Evolutionary conservation across 1,140 invertebrate genomes (phyloP), one percentile per base, ranked within the genome.

Genomic region (Pygmarrhopalites habei): DNA sequence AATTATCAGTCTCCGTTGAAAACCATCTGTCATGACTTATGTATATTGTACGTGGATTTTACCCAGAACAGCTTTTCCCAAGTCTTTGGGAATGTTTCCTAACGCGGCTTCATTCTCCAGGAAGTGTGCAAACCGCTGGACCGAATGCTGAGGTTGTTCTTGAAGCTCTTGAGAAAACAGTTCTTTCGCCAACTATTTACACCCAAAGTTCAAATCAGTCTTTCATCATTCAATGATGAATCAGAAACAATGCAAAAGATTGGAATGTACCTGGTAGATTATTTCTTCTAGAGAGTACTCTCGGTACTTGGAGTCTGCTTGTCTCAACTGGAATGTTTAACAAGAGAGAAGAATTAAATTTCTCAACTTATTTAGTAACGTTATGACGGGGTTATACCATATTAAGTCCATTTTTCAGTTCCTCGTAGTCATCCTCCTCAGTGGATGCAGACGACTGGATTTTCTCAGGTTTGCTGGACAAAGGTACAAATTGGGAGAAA

Each of bases 61-160:
- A 87, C 86, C 82, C 56, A 87, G 78, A 17, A 88, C 82, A 79
- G 85, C 86, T 77, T 86, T 85, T 73, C 87, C 83, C 61, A 87
- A 77, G 58, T 81, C 79, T 60, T 82, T 75, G 1, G 85, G 85
- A 49, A 87, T 85, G 49, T 82, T 80, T 41, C 85, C 86, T 59
- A 82, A 75, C 66, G 82, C 82, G 1, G 84, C 82, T 74, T 87
- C 84, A n/a, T 78, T 75, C 72, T 87, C 85, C 14, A 88, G 72
- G 73, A 87, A 86, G 2, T 79, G 77, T 44, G 85, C 85, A 72
- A 88, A 82, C 62, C 84, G 82, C 68, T 85, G 81, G 29, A 86
- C 74, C 47, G 84, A 82, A 47, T 81, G 78, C 72, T 57, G 29
- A 1, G 39, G 21, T 44, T 66, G 26, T 21, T 56, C 41, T 29